Evolutionary conservation across 2,888 invertebrate genomes (phyloP), one percentile per base, ranked within the genome.

Genomic region (Zaprionus obscuricornis): DNA sequence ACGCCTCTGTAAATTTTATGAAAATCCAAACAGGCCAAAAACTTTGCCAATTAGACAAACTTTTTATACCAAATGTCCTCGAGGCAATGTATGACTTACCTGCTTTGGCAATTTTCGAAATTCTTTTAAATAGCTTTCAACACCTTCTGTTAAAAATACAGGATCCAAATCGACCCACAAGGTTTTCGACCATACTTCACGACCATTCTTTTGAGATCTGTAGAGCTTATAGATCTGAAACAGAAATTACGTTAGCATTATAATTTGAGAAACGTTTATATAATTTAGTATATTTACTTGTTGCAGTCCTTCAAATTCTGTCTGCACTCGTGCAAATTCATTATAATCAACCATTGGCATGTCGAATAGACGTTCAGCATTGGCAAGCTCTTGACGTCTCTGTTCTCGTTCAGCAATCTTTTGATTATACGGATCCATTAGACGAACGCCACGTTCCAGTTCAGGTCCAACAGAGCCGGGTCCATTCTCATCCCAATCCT

Each of bases 101-200:
- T 87, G 88, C 86, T 94, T 94, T 0, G 96, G 93, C 54, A 97
- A 89, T 88, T 94, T 94, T 47, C 95, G 92, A 79, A 95, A 95
- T 73, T 95, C 94, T 83, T 94, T 95, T 64, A 97, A 91, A 90
- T 94, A 97, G 66, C 92, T 93, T 70, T 98, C 97, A 81, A 97
- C 96, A 2, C 97, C 97, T 54, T 97, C 96, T 5, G 95, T 93
- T 90, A 98, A 91, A 0, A 94, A 93, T 82, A 95, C 95, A 1
- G 97, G 95, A 89, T 97, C 95, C 40, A 98, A 91, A 89, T 98
- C 94, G 4, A 92, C 93, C 98, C 98, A 98, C 7, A 97, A 89
- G 0, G 96, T 97, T 89, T 94, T 95, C 0, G 96, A 94, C 97
- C 97, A 97, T 3, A 92, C 82, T 67, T 96, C 95, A 31, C 96